Base-by-base conservation (phyloP, 2,888 invertebrate species). In the Eupeodes luniger region DNA sequence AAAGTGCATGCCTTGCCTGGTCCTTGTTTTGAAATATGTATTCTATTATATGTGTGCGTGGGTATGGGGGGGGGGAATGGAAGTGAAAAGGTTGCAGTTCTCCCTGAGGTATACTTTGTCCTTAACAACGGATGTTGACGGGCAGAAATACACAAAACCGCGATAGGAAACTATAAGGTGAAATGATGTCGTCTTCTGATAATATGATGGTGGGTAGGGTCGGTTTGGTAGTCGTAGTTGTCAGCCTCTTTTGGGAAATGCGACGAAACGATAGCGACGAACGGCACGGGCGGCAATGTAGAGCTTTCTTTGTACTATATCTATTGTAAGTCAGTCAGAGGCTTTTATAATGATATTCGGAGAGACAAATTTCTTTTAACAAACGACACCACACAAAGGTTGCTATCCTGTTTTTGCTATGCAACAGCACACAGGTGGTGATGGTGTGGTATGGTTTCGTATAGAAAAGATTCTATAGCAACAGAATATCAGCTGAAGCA, bases 341-440 rank as follows among this genome's bases (percentile, higher is more conserved):
- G 36, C 66, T 81, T 77, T 81, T 81, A 85, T 81, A 85, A 85
- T 85, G 77, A 66, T 74, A 85, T 85, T 85, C 81, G 81, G 77
- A 81, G 72, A 85, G 85, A 77, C 85, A 85, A 85, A 85, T 85
- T 77, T 81, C 77, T 74, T 40, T 40, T 77, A 81, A 85, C 85
- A 85, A 85, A 81, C 85, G 55, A 77, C 85, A 85, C 77, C 70
- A 36, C 55, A 84, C 59, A 77, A 77, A 53, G 40, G 64, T 64
- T 36, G 55, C 40, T 66, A 66, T 66, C 27, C 27, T 66, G 66
- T 36, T 66, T 49, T 49, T 47, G 12, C 27, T 2, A 27, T 66
- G 47, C 27, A 66, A 49, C 14, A 47, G n/a, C 51, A 49, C 16
- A 67, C 61, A 67, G 59, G 57, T 61, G 61, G 34, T 53, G 53